Evolutionary conservation across 1,140 invertebrate genomes (phyloP), one percentile per base, ranked within the genome.

Genomic region (Neoseiulus cucumeris): DNA sequence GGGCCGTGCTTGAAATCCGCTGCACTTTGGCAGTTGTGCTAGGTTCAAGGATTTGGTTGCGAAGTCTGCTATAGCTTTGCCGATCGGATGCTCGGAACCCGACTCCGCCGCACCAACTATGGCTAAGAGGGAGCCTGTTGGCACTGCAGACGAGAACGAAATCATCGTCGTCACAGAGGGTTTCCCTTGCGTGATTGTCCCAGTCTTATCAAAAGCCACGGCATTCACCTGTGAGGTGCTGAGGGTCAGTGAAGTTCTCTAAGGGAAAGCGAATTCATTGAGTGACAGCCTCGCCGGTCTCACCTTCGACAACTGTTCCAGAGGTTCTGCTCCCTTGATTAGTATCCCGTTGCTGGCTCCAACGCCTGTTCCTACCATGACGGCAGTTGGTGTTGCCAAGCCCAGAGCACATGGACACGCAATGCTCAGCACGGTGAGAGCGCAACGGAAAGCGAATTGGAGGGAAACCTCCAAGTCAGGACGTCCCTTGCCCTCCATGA

Each of bases 121-220:
- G 2, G 85, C 81, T 0, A 97, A 73, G 0, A 59, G 22, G 2
- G 51, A 20, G n/a, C 17, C 51, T 29, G 51, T 29, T 17, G 51
- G 51, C 12, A 59, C 51, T 33, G 33, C 51, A 20, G 51, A 25
- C 5, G 51, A 59, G 51, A 91, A 85, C 51, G 89, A 74, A 4
- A 79, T 80, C 12, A 94, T 80, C 64, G 81, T 80, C 1, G 88
- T 83, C 6, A 95, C 87, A 59, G 82, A 81, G 0, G 92, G 87
- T 9, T 83, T 80, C 22, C 95, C 95, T 69, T 89, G 83, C 0
- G 95, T 99, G 0, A 99, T 86, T 0, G 95, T 99, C 4, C 95
- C 95, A 0, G 95, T 98, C 78, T 99, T 99, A 75, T 98, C 95
- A 76, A 99, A 98, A 18, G 98, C 88, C 14, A 98, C 84, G 28